phyloP scores from a whole-genome alignment of 2,888 invertebrate species.

The Homarus gammarus region DNA sequence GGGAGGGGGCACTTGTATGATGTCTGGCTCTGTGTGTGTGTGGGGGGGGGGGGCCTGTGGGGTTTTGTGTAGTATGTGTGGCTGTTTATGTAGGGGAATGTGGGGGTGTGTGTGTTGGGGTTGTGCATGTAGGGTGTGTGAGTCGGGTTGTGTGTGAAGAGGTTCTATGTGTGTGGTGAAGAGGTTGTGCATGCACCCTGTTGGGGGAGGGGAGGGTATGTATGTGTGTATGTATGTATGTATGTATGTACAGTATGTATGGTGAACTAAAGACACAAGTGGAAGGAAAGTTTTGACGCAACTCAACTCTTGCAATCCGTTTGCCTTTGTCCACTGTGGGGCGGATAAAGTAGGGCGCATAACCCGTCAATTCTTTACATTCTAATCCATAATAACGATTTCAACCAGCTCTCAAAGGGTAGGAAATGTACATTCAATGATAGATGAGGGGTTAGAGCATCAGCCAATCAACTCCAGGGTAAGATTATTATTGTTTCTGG shows the following conservation, averaged over 20 bases:
- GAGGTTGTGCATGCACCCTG: not conserved
- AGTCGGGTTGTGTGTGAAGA: conserved; percentile 2
- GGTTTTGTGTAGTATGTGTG: too few relatives aligned
- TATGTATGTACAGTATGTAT: conserved; percentile 12
- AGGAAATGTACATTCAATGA: not conserved
- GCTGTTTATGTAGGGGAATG: not conserved
- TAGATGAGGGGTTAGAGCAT: not conserved
- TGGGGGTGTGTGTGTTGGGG: not conserved
- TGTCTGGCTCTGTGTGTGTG: conserved; percentile 13
- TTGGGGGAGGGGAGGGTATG: conserved; percentile 7
- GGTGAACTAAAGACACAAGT: not conserved
- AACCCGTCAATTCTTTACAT: too few relatives aligned
- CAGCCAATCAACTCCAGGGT: not conserved
- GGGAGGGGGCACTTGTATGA: not conserved
- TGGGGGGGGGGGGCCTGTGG: too few relatives aligned
- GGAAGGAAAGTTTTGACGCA: not conserved
- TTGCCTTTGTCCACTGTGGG: too few relatives aligned
- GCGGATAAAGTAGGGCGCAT: too few relatives aligned
- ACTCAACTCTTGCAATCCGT: not conserved
- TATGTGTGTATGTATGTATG: conserved; percentile 37
- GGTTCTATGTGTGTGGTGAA: conserved; percentile 14
- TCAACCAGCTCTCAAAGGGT: too few relatives aligned
- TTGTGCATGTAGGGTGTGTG: not conserved
- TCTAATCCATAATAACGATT: too few relatives aligned
- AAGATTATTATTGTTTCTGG: too few relatives aligned